Evolutionary conservation across 2,113 vertebrate species (phyloP).

Genomic region (Oncorhynchus masou): DNA sequence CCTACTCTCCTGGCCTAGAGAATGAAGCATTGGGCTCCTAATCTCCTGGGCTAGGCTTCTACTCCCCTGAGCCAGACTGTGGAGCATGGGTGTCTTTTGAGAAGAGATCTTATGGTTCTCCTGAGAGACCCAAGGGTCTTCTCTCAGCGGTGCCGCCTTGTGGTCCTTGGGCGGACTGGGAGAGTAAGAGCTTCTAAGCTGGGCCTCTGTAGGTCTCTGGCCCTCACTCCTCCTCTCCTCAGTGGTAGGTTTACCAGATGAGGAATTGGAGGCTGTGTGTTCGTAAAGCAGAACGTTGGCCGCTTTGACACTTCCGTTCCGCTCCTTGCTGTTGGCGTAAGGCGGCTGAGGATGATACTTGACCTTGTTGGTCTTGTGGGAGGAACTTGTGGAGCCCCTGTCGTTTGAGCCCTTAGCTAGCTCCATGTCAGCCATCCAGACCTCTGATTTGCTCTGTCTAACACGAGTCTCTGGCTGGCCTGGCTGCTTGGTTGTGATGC

Average conservation of each 20-base stretch:
- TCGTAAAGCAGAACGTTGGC: conserved; percentile 38
- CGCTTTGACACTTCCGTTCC: conserved; percentile 27
- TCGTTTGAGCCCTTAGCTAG: conserved; percentile 43
- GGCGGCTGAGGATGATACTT: conserved; percentile 62
- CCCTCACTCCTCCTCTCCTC: conserved; percentile 55
- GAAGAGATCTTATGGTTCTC: conserved; percentile 76
- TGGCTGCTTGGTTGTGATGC: conserved; percentile 61
- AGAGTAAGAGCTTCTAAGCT: conserved; percentile 38
- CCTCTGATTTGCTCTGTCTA: conserved; percentile 54
- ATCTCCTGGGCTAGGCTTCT: conserved; percentile 14
- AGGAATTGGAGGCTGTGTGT: conserved; percentile 27
- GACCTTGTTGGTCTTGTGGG: conserved; percentile 42
- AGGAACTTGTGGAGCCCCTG: conserved; percentile 28
- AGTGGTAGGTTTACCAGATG: conserved; percentile 15
- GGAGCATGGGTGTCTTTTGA: conserved; percentile 81
- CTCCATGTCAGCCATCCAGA: conserved; percentile 49
- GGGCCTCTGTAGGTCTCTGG: conserved; percentile 33
- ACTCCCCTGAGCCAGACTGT: conserved; percentile 82
- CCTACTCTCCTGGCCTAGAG: no score
- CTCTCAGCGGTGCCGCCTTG: conserved; percentile 47
- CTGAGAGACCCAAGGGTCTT: conserved; percentile 66
- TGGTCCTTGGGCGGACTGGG: conserved; percentile 48
- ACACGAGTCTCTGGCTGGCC: conserved; percentile 48
- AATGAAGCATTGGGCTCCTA: conserved; percentile 47
- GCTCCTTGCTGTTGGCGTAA: conserved; percentile 54